A percentile compares a stretch with the other conserved stretches of the same genome.
phyloP scores from a whole-genome alignment of 2,888 invertebrate species.

The Spodoptera littoralis region DNA sequence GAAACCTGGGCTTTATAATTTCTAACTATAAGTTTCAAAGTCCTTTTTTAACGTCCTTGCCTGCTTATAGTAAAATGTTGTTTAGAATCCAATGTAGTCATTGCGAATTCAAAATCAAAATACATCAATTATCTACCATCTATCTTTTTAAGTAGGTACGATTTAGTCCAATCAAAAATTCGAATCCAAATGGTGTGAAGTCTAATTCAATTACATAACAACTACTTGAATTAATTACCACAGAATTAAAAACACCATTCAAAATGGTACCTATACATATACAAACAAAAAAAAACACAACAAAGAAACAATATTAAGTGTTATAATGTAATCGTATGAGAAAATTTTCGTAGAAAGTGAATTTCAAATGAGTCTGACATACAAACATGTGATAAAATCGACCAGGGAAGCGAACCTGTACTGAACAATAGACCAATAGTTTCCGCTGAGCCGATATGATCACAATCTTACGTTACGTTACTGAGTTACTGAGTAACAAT shows the following conservation, averaged over 20 bases:
- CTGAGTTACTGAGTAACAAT: slow-evolving; percentile 11
- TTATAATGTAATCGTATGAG: slow-evolving; percentile 48
- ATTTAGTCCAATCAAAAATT: too few species aligned
- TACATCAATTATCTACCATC: too few species aligned
- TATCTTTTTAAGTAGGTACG: too few species aligned
- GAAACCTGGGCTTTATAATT: too few species aligned
- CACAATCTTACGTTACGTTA: slow-evolving; percentile 51
- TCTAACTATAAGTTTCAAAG: too few species aligned
- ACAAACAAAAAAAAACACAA: slow-evolving; percentile 2
- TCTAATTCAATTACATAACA: too few species aligned
- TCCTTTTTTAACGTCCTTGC: too few species aligned
- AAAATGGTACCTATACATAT: not conserved
- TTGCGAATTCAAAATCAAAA: too few species aligned
- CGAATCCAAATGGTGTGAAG: too few species aligned
- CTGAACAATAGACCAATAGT: slow-evolving; percentile 63
- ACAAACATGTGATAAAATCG: slow-evolving; percentile 54
- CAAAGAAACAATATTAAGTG: not conserved
- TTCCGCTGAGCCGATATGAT: slow-evolving; percentile 58
- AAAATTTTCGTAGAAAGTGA: slow-evolving; percentile 60
- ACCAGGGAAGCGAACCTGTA: slow-evolving; percentile 59
- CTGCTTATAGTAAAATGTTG: too few species aligned
- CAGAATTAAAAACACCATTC: not conserved
- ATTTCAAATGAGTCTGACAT: slow-evolving; percentile 52
- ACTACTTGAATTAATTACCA: too few species aligned
- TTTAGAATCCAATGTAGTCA: too few species aligned